Evolutionary conservation across 35 echinoderm and acorn worm species (phyloP).

Genomic region (Strongylocentrotus purpuratus): DNA sequence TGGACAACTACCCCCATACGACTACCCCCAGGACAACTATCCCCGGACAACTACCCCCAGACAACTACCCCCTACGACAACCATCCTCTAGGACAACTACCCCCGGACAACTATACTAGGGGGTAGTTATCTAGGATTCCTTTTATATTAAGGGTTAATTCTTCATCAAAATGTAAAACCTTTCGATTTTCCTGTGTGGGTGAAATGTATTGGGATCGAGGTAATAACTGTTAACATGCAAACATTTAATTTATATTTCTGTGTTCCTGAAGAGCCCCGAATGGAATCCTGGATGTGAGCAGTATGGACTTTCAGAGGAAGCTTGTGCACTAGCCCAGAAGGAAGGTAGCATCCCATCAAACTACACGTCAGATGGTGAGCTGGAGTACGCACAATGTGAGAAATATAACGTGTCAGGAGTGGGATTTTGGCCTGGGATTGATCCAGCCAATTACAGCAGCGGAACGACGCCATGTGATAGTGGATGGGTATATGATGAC

Average conservation of each 20-base stretch:
- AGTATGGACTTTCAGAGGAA: neutral
- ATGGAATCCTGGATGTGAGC: constrained; percentile 52
- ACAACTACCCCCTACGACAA: no score
- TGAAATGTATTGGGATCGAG: no score
- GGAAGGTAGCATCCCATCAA: constrained; percentile 54
- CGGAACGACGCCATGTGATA: constrained; percentile 15
- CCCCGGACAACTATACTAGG: no score
- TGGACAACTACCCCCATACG: no score
- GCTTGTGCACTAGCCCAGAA: constrained; percentile 41
- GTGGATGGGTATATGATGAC: constrained; percentile 12
- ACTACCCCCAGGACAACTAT: no score
- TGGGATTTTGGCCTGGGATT: constrained; percentile 47
- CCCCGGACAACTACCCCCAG: no score
- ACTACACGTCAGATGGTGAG: neutral
- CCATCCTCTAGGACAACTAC: no score
- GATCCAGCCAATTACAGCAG: constrained; percentile 4
- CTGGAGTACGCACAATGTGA: constrained; percentile 43
- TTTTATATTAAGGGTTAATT: no score
- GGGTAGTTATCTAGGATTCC: no score
- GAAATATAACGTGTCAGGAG: constrained; percentile 65
- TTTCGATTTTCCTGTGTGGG: no score
- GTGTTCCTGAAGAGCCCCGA: constrained; percentile 14
- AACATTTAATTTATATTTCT: neutral
- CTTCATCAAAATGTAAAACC: no score
- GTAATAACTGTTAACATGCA: no score